Percentiles rank a stretch among this genome's conserved stretches.
These are phyloP conservation scores for Drosophila murphyi DNA, from an alignment of 1,140 invertebrate genomes.

Conservation along the genomic window DNA sequence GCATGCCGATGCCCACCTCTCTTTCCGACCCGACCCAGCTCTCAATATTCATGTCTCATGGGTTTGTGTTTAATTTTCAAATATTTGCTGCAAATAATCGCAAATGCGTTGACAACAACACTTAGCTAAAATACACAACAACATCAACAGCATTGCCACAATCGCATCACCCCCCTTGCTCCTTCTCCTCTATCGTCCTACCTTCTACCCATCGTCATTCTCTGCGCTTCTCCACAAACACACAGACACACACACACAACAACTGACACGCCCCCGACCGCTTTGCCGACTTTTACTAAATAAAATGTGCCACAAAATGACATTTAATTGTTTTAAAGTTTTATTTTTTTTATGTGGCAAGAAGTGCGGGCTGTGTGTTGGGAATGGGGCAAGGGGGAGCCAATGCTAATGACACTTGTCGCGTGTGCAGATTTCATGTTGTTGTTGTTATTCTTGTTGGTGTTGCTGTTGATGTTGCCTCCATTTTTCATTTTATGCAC, in stretches of 20 bases:
- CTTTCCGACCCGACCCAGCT: neutral
- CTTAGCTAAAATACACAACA: conserved; percentile 55
- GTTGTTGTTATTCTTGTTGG: neutral
- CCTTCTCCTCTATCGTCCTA: neutral
- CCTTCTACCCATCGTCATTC: neutral
- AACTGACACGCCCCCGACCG: conserved; percentile 44
- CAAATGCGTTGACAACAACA: conserved; percentile 67
- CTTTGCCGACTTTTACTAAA: conserved; percentile 59
- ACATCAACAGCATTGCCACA: conserved; percentile 41
- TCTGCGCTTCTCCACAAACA: neutral
- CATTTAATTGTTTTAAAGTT: conserved; percentile 71
- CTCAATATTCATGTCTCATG: conserved; percentile 14
- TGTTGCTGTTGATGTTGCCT: conserved; percentile 29
- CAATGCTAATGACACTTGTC: conserved; percentile 68
- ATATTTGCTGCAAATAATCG: conserved; percentile 75
- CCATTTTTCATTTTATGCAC: conserved; percentile 65
- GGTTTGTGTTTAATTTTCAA: conserved; percentile 69
- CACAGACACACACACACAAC: conserved; percentile 16
- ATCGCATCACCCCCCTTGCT: conserved; percentile 16
- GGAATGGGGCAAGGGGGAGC: neutral
- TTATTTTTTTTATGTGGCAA: conserved; percentile 11
- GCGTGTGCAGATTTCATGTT: conserved; percentile 67
- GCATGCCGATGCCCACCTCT: conserved; percentile 34
- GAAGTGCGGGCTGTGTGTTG: neutral
- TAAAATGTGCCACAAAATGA: conserved; percentile 75